phyloP scores from a whole-genome alignment of 2,113 vertebrate species.

The Dipodomys stephensi region DNA sequence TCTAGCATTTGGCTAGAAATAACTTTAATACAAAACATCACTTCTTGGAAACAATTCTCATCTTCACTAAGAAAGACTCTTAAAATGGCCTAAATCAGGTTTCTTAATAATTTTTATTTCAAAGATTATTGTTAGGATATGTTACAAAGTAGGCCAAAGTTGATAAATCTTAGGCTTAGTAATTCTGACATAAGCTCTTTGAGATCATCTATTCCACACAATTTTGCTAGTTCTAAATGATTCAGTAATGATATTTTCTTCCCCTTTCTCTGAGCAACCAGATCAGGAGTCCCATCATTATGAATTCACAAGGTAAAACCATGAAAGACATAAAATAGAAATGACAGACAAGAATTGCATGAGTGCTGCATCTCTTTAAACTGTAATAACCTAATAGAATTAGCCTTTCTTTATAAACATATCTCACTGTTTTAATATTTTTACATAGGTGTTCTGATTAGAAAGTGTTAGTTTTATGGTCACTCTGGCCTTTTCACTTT shows the following conservation, averaged over 20 bases:
- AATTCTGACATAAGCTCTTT: not conserved
- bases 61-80: not conserved
- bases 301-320: not conserved
- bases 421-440: not conserved
- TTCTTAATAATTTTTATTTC: not conserved
- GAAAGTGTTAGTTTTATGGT: not conserved
- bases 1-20: not conserved
- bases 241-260: not conserved
- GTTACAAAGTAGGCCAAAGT: not conserved
- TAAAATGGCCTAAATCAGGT: too few relatives aligned
- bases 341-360: not conserved
- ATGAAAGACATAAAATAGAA: not conserved
- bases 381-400: too few relatives aligned
- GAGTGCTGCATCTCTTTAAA: too few relatives aligned
- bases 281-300: not conserved
- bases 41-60: not conserved
- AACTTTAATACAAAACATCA: not conserved
- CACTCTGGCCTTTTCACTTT: not conserved
- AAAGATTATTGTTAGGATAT: not conserved
- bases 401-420: not conserved
- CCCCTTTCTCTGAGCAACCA: not conserved
- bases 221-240: not conserved
- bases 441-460: not conserved
- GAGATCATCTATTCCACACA: not conserved
- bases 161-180: not conserved